Conservation (phyloP, 1,140 invertebrate genomes). For the Euwallacea similis region DNA sequence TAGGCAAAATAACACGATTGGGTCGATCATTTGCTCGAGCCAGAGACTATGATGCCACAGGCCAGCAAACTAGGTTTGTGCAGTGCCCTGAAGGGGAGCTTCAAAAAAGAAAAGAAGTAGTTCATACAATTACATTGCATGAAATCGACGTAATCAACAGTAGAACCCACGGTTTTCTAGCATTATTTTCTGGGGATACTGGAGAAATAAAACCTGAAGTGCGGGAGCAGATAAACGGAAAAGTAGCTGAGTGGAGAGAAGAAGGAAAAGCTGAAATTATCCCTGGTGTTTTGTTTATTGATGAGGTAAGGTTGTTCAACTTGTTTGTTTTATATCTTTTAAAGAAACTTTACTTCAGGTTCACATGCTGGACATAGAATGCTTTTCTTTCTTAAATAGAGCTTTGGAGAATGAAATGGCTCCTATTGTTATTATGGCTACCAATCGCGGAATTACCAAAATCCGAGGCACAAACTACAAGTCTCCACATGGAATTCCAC, state of each 20-base stretch:
- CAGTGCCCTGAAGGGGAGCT: constrained; percentile 98
- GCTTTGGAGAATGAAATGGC: constrained; percentile 97
- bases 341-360: constrained; percentile 61
- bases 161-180: constrained; percentile 94
- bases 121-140: constrained; percentile 97
- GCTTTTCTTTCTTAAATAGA: constrained; percentile 96
- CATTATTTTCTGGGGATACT: constrained; percentile 97
- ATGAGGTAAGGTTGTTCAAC: constrained; percentile 64
- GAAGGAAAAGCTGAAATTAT: constrained; percentile 99
- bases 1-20: constrained; percentile 85
- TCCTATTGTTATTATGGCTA: constrained; percentile 97
- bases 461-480: constrained; percentile 94
- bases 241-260: constrained; percentile 97
- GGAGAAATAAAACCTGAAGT: constrained; percentile 99
- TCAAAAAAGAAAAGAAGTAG: constrained; percentile 98
- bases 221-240: constrained; percentile 97
- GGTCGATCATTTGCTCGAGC: constrained; percentile 95
- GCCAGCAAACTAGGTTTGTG: constrained; percentile 85
- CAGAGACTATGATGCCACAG: constrained; percentile 95
- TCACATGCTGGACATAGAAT: constrained; percentile 99
- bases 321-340: background rate
- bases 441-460: constrained; percentile 95
- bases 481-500: constrained; percentile 94
- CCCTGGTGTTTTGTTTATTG: constrained; percentile 91
- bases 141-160: constrained; percentile 99